Evolutionary conservation across 2,113 vertebrate species (phyloP).

Genomic region (Lagopus leucura): DNA sequence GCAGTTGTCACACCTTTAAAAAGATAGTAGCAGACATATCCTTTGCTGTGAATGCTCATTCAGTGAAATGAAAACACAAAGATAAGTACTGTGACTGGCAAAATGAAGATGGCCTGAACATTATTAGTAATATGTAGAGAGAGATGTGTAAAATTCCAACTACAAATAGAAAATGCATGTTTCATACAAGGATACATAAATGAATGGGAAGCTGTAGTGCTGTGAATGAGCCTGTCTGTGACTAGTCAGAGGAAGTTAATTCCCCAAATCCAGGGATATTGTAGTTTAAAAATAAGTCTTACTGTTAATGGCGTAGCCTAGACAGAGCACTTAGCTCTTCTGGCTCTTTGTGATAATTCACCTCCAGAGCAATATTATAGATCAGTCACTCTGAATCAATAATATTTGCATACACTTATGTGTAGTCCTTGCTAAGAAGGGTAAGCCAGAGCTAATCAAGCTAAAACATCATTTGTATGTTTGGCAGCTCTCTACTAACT

Average conservation of each 20-base stretch:
- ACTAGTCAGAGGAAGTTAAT: neutral
- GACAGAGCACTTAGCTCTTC: conserved; percentile 19
- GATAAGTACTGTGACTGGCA: neutral
- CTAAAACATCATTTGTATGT: conserved; percentile 49
- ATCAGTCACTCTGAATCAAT: conserved; percentile 61
- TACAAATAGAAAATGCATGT: neutral
- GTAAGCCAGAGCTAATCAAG: conserved; percentile 60
- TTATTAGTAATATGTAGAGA: neutral
- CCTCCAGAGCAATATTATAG: conserved; percentile 45
- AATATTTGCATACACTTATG: conserved; percentile 67
- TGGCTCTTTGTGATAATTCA: conserved; percentile 46
- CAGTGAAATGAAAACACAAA: neutral
- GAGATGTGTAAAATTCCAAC: neutral
- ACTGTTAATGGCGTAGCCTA: conserved; percentile 21
- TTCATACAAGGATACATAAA: neutral
- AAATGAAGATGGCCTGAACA: neutral
- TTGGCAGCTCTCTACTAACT: conserved; percentile 57
- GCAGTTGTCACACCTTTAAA: neutral
- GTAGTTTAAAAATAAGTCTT: neutral
- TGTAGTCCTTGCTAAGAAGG: conserved; percentile 44
- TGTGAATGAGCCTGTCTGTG: neutral
- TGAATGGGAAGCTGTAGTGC: neutral
- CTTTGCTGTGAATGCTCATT: neutral
- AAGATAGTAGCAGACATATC: neutral
- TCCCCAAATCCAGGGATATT: neutral